These are phyloP conservation scores for Tribolium freemani DNA, from an alignment of 2,888 invertebrate genomes.

Conservation along the genomic window DNA sequence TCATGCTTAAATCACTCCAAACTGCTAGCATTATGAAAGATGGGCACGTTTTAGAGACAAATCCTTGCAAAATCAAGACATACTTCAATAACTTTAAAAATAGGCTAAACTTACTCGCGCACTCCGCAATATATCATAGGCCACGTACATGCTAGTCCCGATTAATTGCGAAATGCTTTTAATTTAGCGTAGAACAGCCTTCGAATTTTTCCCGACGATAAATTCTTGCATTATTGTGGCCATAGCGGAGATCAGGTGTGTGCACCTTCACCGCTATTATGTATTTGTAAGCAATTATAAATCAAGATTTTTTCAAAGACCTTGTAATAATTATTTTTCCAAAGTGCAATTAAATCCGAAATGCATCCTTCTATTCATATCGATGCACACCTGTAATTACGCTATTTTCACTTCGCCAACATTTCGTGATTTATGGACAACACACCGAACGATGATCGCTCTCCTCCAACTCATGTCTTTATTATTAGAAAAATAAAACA, in stretches of 20 bases:
- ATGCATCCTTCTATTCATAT: neutral
- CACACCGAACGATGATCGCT: neutral
- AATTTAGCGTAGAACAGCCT: slow-evolving; percentile 35
- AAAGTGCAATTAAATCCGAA: neutral
- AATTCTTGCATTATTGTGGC: slow-evolving; percentile 34
- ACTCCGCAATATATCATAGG: neutral
- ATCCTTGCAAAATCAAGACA: slow-evolving; percentile 37
- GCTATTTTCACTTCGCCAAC: neutral
- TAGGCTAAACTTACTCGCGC: neutral
- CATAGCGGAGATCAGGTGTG: slow-evolving; percentile 32
- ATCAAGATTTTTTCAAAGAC: slow-evolving; percentile 18
- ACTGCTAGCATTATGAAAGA: slow-evolving; percentile 40
- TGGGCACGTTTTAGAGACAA: slow-evolving; percentile 42
- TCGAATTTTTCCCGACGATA: slow-evolving; percentile 28
- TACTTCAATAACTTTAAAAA: slow-evolving; percentile 22
- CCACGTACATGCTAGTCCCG: slow-evolving; percentile 5
- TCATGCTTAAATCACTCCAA: slow-evolving; percentile 43
- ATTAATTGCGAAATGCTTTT: slow-evolving; percentile 33
- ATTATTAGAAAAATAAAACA: slow-evolving; percentile 19
- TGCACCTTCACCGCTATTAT: slow-evolving; percentile 29
- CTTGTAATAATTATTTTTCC: slow-evolving; percentile 10
- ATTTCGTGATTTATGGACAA: slow-evolving; percentile 1
- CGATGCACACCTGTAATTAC: slow-evolving; percentile 1
- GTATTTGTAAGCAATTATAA: slow-evolving; percentile 32
- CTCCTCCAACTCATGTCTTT: neutral